Evolutionary conservation across 2,888 invertebrate genomes (phyloP).

Genomic region (Cryptops parisi): DNA sequence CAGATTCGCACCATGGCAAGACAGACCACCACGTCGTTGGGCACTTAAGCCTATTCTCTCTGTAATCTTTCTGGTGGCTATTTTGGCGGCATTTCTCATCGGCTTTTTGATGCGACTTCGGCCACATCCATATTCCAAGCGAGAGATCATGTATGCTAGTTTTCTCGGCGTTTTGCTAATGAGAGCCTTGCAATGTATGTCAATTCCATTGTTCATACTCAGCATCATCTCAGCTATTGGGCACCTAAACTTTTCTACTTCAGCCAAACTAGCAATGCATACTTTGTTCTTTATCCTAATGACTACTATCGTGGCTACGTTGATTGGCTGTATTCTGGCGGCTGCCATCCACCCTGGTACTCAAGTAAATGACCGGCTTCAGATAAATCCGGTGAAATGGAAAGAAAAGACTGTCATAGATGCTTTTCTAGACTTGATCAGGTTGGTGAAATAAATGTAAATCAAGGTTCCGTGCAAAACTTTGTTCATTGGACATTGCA

Average conservation of each 20-base stretch:
- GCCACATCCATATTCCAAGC: neutral
- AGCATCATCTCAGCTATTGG: neutral
- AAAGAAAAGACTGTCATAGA: neutral
- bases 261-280: neutral
- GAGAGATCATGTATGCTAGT: slow-evolving; percentile 5
- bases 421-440: slow-evolving; percentile 1
- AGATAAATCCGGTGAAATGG: neutral
- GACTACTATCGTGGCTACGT: neutral
- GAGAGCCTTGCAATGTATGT: neutral
- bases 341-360: neutral
- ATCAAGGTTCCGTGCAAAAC: too few relatives aligned
- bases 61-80: slow-evolving; percentile 1
- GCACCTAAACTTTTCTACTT: neutral
- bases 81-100: neutral
- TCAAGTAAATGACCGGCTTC: neutral
- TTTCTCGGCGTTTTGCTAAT: neutral
- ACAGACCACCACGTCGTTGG: too few relatives aligned
- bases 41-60: too few relatives aligned
- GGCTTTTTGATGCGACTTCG: neutral
- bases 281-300: neutral
- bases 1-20: too few relatives aligned
- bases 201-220: neutral
- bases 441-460: too few relatives aligned
- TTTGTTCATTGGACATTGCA: too few relatives aligned
- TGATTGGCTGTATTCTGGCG: neutral